Conservation (phyloP, 37 sponge, comb jelly and placozoan species). For the Lycopodina hypogea region DNA sequence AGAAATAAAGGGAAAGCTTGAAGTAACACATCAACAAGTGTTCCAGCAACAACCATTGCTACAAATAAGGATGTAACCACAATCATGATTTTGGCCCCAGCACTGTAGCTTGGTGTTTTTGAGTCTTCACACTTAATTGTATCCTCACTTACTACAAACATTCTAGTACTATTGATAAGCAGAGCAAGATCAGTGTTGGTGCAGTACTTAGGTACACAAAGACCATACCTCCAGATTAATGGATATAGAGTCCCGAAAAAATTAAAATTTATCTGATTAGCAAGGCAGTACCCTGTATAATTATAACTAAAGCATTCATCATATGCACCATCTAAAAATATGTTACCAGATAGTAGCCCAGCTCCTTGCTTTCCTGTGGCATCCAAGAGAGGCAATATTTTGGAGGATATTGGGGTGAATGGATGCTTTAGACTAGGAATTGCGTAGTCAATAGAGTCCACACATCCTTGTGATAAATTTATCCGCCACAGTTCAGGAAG, state of each 20-base stretch:
- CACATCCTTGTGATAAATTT: too few species aligned
- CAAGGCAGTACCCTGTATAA: slow-evolving; percentile 42
- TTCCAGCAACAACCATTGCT: slow-evolving; percentile 5
- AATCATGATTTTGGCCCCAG: slow-evolving; percentile 61
- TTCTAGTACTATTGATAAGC: not conserved
- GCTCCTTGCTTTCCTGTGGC: slow-evolving; percentile 24
- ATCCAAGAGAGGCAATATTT: slow-evolving; percentile 7
- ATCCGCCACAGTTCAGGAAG: too few species aligned
- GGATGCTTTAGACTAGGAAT: too few species aligned
- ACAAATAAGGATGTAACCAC: slow-evolving; percentile 41
- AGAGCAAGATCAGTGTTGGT: not conserved
- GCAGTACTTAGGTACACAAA: slow-evolving; percentile 43
- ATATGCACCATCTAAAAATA: slow-evolving; percentile 34
- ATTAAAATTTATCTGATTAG: not conserved
- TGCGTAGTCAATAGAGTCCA: too few species aligned
- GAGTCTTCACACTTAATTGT: not conserved
- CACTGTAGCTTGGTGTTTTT: slow-evolving; percentile 5
- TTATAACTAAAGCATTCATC: slow-evolving; percentile 58
- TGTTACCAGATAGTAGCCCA: slow-evolving; percentile 43
- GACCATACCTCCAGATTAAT: not conserved
- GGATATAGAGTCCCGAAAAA: not conserved
- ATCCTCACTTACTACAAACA: not conserved
- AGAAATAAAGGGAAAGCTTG: not conserved
- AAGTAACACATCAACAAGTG: slow-evolving; percentile 15
- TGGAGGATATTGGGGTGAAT: not conserved